These are phyloP conservation scores for Craterocephalus amniculus DNA, from an alignment of 2,797 vertebrate species.

Conservation along the genomic window DNA sequence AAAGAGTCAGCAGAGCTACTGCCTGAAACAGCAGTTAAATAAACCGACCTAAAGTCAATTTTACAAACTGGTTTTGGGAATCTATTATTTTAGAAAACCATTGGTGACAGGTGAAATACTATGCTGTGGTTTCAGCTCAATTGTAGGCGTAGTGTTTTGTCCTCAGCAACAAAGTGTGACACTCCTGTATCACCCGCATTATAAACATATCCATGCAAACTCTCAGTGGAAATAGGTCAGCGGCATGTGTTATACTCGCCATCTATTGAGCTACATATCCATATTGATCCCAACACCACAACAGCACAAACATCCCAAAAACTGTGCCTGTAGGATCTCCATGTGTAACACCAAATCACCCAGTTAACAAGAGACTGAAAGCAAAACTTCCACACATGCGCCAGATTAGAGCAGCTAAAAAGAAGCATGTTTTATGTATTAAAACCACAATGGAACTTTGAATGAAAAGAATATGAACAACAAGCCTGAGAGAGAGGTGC, in stretches of 20 bases:
- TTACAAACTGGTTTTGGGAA: constrained; percentile 1
- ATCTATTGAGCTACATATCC: constrained; percentile 22
- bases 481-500: background rate
- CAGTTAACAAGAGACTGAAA: constrained; percentile 7
- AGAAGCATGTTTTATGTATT: background rate
- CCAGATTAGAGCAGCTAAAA: background rate
- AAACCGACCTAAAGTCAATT: background rate
- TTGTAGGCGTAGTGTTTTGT: constrained; percentile 4
- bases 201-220: constrained; percentile 19
- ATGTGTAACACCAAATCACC: constrained; percentile 14
- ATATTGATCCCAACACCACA: constrained; percentile 45
- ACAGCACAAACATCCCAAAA: background rate
- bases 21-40: background rate
- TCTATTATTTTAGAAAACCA: background rate
- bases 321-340: background rate
- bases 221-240: constrained; percentile 62
- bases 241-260: constrained; percentile 25
- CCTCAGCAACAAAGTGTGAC: constrained; percentile 9
- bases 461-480: constrained; percentile 13
- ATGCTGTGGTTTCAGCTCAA: constrained; percentile 1
- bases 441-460: constrained; percentile 10
- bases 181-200: constrained; percentile 32
- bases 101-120: background rate
- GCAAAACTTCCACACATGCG: constrained; percentile 11
- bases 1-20: background rate